Percentiles rank a stretch among this genome's conserved stretches.
phyloP scores from a whole-genome alignment of 2,888 invertebrate species.

The Synanthedon tipuliformis region DNA sequence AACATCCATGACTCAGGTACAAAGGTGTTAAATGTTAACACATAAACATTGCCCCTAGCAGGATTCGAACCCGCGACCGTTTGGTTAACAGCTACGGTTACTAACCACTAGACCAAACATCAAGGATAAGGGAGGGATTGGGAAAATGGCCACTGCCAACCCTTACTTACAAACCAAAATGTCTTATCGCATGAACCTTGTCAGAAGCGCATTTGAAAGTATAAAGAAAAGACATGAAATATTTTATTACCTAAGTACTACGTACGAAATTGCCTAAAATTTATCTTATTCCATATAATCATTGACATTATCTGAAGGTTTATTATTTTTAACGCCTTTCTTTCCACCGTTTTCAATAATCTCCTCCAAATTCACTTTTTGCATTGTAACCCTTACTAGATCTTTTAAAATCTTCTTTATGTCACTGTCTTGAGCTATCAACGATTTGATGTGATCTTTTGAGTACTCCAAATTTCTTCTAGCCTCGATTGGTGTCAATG shows the following conservation, averaged over 20 bases:
- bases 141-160: too few relatives aligned
- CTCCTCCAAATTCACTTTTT: slow-evolving; percentile 49
- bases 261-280: too few relatives aligned
- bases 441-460: slow-evolving; percentile 42
- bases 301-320: neutral
- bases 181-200: too few relatives aligned
- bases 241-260: neutral
- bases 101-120: too few relatives aligned
- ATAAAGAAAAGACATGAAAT: neutral
- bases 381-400: slow-evolving; percentile 55
- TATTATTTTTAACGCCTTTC: neutral
- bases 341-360: slow-evolving; percentile 19
- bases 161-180: too few relatives aligned
- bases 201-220: neutral
- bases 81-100: too few relatives aligned
- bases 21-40: too few relatives aligned
- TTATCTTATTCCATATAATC: neutral
- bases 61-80: too few relatives aligned
- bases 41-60: too few relatives aligned
- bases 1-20: too few relatives aligned
- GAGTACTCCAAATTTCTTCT: slow-evolving; percentile 38
- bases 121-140: too few relatives aligned
- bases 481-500: slow-evolving; percentile 16
- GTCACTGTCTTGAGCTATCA: slow-evolving; percentile 50
- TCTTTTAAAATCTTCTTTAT: slow-evolving; percentile 58